Evolutionary conservation across 2,888 invertebrate species (phyloP).

Genomic region (Ophion ventricosus): DNA sequence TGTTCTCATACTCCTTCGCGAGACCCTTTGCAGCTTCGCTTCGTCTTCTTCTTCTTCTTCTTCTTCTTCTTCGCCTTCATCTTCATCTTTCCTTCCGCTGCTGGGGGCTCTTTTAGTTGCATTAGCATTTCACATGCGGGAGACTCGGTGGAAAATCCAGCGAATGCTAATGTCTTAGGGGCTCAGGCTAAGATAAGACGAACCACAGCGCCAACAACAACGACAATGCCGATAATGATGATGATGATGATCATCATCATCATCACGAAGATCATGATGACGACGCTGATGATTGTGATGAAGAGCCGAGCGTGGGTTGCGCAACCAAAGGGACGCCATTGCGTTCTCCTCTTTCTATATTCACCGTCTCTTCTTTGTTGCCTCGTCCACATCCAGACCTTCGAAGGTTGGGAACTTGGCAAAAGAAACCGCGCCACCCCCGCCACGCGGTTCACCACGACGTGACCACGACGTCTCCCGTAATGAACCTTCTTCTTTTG

Average conservation of each 20-base stretch:
- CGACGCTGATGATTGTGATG: constrained; percentile 66
- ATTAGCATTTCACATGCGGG: constrained; percentile 45
- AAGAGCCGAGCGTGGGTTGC: constrained; percentile 74
- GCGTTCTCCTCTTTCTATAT: constrained; percentile 57
- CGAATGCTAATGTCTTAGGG: constrained; percentile 39
- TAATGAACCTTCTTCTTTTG: constrained; percentile 74
- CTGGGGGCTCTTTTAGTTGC: constrained; percentile 6
- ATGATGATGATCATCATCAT: constrained; percentile 41
- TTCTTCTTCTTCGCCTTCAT: constrained; percentile 33
- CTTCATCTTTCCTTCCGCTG: constrained; percentile 22
- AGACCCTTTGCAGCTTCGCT: constrained; percentile 22
- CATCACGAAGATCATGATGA: constrained; percentile 56
- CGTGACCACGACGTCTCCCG: constrained; percentile 77
- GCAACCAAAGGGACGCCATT: constrained; percentile 74
- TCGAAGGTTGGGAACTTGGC: constrained; percentile 60
- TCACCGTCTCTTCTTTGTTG: constrained; percentile 22
- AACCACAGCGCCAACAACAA: constrained; percentile 46
- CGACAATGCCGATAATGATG: constrained; percentile 61
- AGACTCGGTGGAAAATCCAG: constrained; percentile 57
- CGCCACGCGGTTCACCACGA: constrained; percentile 72
- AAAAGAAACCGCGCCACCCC: constrained; percentile 73
- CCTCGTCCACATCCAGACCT: constrained; percentile 38
- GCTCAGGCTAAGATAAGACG: constrained; percentile 37
- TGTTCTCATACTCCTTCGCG: constrained; percentile 45
- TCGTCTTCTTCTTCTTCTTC: constrained; percentile 36